Percentiles rank a stretch among this genome's conserved stretches.
Evolutionary conservation across 1,140 invertebrate genomes (phyloP).

Genomic region (Psilanteris sp.): DNA sequence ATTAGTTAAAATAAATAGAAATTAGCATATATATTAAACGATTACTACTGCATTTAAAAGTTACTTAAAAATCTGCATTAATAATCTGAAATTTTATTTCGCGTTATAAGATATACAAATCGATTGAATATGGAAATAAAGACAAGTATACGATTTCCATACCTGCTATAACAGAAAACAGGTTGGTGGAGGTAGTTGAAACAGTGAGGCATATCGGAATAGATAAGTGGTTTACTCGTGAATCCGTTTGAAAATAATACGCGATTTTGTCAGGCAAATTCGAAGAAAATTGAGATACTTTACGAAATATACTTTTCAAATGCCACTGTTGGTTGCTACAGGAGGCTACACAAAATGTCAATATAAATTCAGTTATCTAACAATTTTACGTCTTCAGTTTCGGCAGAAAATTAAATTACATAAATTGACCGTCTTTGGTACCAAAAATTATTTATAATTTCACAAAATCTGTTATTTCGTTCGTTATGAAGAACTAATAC

Average conservation of each 20-base stretch:
- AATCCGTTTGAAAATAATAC: conserved; percentile 61
- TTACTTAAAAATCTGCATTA: no score
- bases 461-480: no score
- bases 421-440: no score
- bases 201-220: conserved; percentile 35
- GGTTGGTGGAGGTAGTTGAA: conserved; percentile 26
- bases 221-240: conserved; percentile 59
- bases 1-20: no score
- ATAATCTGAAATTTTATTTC: conserved; percentile 1
- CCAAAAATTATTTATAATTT: no score
- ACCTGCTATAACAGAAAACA: conserved; percentile 28
- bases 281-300: conserved; percentile 54
- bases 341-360: not conserved
- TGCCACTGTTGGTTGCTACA: conserved; percentile 10
- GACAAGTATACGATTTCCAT: conserved; percentile 32
- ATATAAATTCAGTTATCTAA: conserved; percentile 17
- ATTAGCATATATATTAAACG: no score
- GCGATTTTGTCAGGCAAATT: conserved; percentile 59
- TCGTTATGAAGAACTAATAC: no score
- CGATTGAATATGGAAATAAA: conserved; percentile 34
- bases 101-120: not conserved
- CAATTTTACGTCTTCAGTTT: no score
- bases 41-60: no score
- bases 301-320: conserved; percentile 37
- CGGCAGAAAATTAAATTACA: no score